A percentile compares a stretch with the other conserved stretches of the same genome.
Evolutionary conservation across 2,113 vertebrate species (phyloP).

Genomic region (mouse (Mus musculus)): DNA sequence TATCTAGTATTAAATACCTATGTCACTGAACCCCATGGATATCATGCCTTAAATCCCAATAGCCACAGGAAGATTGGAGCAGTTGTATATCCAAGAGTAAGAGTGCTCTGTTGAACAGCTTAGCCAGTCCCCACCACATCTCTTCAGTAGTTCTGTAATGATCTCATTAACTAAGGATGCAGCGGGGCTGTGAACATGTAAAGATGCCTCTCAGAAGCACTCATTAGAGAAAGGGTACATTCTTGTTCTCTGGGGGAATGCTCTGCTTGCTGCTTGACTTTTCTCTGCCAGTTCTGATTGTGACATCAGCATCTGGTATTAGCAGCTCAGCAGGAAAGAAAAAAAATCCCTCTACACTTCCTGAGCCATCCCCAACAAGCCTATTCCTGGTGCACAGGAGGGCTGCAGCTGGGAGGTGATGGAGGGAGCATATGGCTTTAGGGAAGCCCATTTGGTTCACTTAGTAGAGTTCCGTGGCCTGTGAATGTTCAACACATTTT

Average conservation of each 20-base stretch:
- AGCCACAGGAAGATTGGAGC: background rate
- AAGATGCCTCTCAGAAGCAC: constrained; percentile 8
- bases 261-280: constrained; percentile 18
- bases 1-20: background rate
- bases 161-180: background rate
- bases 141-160: background rate
- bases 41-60: background rate
- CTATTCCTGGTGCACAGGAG: constrained; percentile 57
- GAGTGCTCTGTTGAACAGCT: background rate
- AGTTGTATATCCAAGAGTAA: background rate
- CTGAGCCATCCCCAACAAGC: background rate
- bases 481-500: constrained; percentile 76
- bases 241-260: constrained; percentile 43
- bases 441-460: constrained; percentile 75
- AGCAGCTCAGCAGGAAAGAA: constrained; percentile 68
- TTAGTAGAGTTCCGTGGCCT: constrained; percentile 69
- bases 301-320: constrained; percentile 66
- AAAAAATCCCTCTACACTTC: background rate
- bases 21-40: too few species aligned
- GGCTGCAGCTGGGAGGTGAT: constrained; percentile 73
- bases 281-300: constrained; percentile 52
- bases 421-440: constrained; percentile 54
- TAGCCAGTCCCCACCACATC: background rate
- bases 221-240: background rate
- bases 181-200: background rate